phyloP scores from a whole-genome alignment of 2,113 vertebrate genomes.

The Lathamus discolor region DNA sequence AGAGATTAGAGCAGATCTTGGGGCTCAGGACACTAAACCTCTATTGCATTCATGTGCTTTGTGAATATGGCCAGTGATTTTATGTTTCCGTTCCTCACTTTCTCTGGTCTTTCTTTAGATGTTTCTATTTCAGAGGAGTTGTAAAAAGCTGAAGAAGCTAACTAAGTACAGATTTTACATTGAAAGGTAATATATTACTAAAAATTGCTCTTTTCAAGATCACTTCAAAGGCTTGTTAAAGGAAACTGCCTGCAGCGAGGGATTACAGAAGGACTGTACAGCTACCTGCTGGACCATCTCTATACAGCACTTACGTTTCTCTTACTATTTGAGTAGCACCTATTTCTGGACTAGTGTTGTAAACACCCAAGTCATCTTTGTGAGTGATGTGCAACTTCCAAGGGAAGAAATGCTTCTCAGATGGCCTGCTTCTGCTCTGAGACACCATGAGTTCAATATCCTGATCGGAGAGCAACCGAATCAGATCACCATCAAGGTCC shows the following conservation, averaged over 20 bases:
- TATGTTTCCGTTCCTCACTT: neutral
- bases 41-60: neutral
- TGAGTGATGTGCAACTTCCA: slow-evolving; percentile 89
- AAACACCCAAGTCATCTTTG: slow-evolving; percentile 80
- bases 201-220: neutral
- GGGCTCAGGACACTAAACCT: neutral
- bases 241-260: neutral
- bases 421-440: slow-evolving; percentile 66
- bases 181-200: neutral
- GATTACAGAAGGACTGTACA: neutral
- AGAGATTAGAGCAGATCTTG: neutral
- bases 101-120: neutral
- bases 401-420: slow-evolving; percentile 82
- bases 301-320: neutral
- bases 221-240: neutral
- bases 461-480: slow-evolving; percentile 85
- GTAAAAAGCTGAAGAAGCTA: neutral
- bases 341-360: slow-evolving; percentile 72
- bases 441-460: slow-evolving; percentile 87
- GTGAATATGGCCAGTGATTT: neutral
- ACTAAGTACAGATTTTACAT: neutral
- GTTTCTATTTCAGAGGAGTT: neutral
- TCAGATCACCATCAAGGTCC: slow-evolving; percentile 85
- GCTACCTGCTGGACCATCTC: neutral
- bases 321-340: neutral